Evolutionary conservation across 2,797 vertebrate species (phyloP), one percentile per base, ranked within the genome.

Genomic region (Kryptolebias ocellatus): DNA sequence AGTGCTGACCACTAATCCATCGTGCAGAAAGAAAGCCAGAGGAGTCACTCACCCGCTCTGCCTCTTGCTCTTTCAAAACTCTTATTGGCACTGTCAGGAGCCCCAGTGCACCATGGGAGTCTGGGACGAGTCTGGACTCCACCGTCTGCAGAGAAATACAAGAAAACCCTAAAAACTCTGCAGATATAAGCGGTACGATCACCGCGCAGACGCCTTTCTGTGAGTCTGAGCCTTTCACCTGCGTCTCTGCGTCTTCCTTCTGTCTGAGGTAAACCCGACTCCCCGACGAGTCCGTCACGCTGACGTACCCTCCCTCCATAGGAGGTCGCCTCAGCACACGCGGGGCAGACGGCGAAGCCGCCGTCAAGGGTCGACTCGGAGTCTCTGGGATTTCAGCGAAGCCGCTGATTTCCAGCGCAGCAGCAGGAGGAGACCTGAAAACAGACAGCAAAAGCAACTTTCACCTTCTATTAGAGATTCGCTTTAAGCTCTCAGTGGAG

Each of bases 301-400:
- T 95, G 92, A 99, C 10, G n/a, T 94, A 99, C 46, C 97, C 96
- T 59, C 96, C 97, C 52, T 95, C 89, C 28, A 95, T 1, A 0
- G 98, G 98, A 0, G 97, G 95, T 0, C 98, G 91, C 73, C 79
- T 94, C 54, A 96, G 90, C 2, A 94, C 95, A 1, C 29, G 75
- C 46, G 24, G 49, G 18, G 61, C 78, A 0, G 79, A 70, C 0
- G 79, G 79, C 5, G 70, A 52, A 0, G n/a, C 67, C 0, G 20
- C 24, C 0, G 44, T 0, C 8, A 52, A 39, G 24, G 66, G 65
- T 53, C 74, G 85, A 11, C 56, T 29, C 0, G 94, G 92, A 0
- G 93, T 89, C 51, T 80, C 81, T 53, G 79, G 87, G 34, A 94
- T 79, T 0, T 84, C 64, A 10, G 5, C 84, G 60, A 93, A 81